Conservation (phyloP, 2,113 vertebrate species). For the Mustela lutreola region DNA sequence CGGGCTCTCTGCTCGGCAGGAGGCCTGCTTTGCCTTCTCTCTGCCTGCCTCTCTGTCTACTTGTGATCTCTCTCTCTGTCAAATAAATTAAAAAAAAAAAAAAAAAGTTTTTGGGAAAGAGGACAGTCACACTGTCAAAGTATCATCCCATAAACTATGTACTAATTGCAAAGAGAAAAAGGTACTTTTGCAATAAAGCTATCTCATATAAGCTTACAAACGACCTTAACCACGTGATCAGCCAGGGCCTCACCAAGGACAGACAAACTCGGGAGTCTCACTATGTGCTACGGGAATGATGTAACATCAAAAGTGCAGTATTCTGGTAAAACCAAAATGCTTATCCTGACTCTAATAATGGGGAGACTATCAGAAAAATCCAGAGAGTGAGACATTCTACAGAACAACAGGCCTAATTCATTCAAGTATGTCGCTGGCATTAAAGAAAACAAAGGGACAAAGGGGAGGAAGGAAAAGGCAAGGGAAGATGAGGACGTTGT, state of each 20-base stretch:
- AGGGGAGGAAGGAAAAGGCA: not conserved
- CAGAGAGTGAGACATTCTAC: not conserved
- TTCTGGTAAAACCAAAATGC: not conserved
- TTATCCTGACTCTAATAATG: not conserved
- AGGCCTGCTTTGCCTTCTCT: too few species aligned
- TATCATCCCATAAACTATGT: not conserved
- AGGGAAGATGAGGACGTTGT: not conserved
- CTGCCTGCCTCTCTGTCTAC: too few species aligned
- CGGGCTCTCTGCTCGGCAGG: too few species aligned
- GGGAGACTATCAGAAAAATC: not conserved
- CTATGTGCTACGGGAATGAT: not conserved
- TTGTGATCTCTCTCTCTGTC: too few species aligned
- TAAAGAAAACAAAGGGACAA: not conserved
- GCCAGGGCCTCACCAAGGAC: not conserved
- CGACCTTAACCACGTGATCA: not conserved
- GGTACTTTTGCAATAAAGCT: not conserved
- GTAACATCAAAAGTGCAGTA: not conserved
- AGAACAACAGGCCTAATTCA: not conserved
- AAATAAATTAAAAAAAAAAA: too few species aligned
- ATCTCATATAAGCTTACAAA: not conserved
- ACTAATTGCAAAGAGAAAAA: not conserved
- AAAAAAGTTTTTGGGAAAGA: not conserved
- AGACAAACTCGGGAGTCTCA: not conserved
- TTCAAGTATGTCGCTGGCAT: not conserved
- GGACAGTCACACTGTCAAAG: not conserved